Evolutionary conservation across 2,797 vertebrate genomes (phyloP).

Genomic region (Malacoraja senta): DNA sequence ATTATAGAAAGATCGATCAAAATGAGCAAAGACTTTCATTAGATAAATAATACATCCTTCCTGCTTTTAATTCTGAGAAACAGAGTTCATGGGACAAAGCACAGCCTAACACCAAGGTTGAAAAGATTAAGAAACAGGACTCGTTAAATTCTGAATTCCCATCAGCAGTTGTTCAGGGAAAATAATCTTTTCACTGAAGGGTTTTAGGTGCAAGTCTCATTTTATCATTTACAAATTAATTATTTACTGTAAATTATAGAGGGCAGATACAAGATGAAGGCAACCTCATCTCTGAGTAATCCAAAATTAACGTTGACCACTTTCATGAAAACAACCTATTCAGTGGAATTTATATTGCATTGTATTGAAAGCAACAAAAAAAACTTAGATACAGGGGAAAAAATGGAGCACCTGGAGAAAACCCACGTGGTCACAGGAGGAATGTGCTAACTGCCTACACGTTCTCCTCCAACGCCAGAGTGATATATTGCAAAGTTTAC

Average conservation of each 20-base stretch:
- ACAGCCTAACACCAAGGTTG: background rate
- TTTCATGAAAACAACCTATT: slow-evolving; percentile 41
- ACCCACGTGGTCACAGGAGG: no score
- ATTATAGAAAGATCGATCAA: slow-evolving; percentile 43
- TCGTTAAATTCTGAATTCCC: slow-evolving; percentile 38
- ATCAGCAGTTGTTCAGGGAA: slow-evolving; percentile 43
- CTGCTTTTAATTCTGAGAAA: background rate
- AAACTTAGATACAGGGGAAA: background rate
- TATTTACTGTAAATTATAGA: background rate
- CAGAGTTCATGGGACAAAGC: background rate
- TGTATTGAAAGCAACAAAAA: slow-evolving; percentile 27
- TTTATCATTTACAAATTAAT: slow-evolving; percentile 37
- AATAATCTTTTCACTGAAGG: slow-evolving; percentile 44
- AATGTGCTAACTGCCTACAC: no score
- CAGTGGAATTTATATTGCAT: slow-evolving; percentile 34
- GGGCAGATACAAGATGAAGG: slow-evolving; percentile 38
- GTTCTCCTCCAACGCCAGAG: no score
- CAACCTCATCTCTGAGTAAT: slow-evolving; percentile 38
- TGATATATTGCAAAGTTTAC: no score
- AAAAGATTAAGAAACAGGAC: background rate
- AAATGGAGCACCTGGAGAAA: no score
- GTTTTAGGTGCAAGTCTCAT: slow-evolving; percentile 43
- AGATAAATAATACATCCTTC: background rate
- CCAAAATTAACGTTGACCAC: slow-evolving; percentile 33
- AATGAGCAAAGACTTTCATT: slow-evolving; percentile 44